Conservation (phyloP, 2,888 invertebrate species). For the Elysia crispata region DNA sequence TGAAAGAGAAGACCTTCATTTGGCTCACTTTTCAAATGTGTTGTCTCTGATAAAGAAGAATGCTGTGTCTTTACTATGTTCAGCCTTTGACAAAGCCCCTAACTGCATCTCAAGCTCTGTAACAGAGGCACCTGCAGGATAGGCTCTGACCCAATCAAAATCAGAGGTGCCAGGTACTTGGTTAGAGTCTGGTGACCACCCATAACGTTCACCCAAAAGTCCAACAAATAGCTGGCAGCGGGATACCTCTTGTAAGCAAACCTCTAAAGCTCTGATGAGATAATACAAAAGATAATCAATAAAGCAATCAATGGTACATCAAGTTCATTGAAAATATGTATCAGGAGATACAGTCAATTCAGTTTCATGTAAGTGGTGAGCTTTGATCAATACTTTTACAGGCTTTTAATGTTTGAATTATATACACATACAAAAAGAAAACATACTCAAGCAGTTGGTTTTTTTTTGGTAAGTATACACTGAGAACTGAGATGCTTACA, state of each 20-base stretch:
- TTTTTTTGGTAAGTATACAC: no score
- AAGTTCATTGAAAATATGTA: no score
- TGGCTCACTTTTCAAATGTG: slow-evolving; percentile 64
- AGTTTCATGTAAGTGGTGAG: no score
- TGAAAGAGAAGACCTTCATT: no score
- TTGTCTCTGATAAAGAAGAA: slow-evolving; percentile 77
- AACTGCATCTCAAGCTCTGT: slow-evolving; percentile 78
- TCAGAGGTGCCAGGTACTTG: slow-evolving; percentile 70
- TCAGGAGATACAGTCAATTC: no score
- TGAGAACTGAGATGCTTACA: no score
- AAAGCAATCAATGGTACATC: no score
- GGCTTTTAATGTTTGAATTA: no score
- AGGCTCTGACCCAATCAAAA: slow-evolving; percentile 75
- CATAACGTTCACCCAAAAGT: slow-evolving; percentile 78
- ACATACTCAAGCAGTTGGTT: no score
- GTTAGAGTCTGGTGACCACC: slow-evolving; percentile 73
- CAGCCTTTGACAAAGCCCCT: slow-evolving; percentile 68
- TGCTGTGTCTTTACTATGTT: slow-evolving; percentile 62
- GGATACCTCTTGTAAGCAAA: slow-evolving; percentile 77
- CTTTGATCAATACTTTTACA: no score
- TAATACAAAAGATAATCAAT: neutral
- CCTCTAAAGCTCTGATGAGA: slow-evolving; percentile 73
- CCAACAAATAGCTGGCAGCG: slow-evolving; percentile 78
- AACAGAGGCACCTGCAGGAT: slow-evolving; percentile 75
- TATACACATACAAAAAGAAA: no score